Base-by-base conservation (phyloP, 2,797 vertebrate species). In the Galago senegalensis region DNA sequence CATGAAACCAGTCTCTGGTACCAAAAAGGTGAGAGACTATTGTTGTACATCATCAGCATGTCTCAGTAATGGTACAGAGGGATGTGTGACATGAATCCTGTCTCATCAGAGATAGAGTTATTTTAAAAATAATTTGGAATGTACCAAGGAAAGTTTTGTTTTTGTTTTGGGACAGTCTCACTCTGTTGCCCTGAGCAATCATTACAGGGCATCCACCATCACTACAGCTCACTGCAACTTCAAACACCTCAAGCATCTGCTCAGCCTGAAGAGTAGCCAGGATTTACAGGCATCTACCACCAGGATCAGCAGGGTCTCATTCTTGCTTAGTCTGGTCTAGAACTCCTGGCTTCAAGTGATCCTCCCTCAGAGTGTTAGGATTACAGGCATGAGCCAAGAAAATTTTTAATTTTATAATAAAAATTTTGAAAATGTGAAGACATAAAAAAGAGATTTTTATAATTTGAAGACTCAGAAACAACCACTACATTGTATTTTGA, bases 381-480 rank as follows among this genome's bases (percentile, higher is more conserved):
- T 56, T 79, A 34, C 20, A 79, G 31, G 49, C n/a, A 3, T 56
- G 31, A n/a, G 75, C 18, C 17, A 29, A 94, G 49, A 27, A 60
- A 91, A 91, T 2, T 46, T 63, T 87, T 37, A 49, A 69, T 89
- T 70, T 77, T 49, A 80, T 58, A 73, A 58, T 77, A 46, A 91
- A 91, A 67, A 37, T 56, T 40, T 40, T 73, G 21, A 91, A 31
- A 83, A 58, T 9, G 34, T 23, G 20, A 56, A n/a, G 14, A 7
- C 72, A 16, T 60, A 25, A 49, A 75, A 29, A 31, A 75, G 76
- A 56, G 87, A 3, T 65, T 84, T 31, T 58, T 80, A 11, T 86
- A 84, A 87, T 92, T 69, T 86, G n/a, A 65, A 72, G 25, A 79
- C 31, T 76, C 69, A 86, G 53, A 91, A 83, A 49, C 84, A 80